Evolutionary conservation across 2,113 vertebrate genomes (phyloP).

Genomic region (Harpagus bidentatus): DNA sequence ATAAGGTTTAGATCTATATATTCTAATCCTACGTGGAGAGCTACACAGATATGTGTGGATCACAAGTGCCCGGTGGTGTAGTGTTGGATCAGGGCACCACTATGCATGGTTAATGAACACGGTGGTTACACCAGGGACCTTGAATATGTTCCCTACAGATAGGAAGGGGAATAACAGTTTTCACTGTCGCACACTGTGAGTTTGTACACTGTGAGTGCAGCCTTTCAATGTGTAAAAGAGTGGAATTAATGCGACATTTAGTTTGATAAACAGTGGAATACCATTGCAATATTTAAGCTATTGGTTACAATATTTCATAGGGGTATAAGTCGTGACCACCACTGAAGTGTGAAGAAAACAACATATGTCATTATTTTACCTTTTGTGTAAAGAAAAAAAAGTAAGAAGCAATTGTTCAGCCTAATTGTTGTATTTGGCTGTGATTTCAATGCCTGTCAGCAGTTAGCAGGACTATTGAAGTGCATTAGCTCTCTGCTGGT

Average conservation of each 20-base stretch:
- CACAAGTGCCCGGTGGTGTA: not conserved
- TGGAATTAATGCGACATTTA: not conserved
- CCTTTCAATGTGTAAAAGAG: not conserved
- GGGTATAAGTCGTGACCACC: not conserved
- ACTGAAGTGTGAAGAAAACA: conserved; percentile 19
- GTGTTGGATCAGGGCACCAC: not conserved
- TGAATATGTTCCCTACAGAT: not conserved
- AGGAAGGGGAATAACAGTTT: not conserved
- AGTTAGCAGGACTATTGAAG: conserved; percentile 63
- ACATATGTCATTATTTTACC: conserved; percentile 16
- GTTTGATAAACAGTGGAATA: not conserved
- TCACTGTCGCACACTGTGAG: not conserved
- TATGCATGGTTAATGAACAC: not conserved
- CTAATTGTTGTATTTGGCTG: conserved; percentile 40
- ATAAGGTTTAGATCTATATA: not conserved
- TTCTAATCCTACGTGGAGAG: not conserved
- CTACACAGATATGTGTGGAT: not conserved
- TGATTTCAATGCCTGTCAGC: conserved; percentile 9
- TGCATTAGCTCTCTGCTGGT: conserved; percentile 69
- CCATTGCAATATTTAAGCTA: not conserved
- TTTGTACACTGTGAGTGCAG: not conserved
- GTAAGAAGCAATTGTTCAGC: not conserved
- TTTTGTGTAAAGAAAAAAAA: not conserved
- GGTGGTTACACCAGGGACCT: not conserved
- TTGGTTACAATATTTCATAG: not conserved